These are phyloP conservation scores for Chironomus striatipennis DNA, from an alignment of 1,140 invertebrate species.

Conservation along the genomic window DNA sequence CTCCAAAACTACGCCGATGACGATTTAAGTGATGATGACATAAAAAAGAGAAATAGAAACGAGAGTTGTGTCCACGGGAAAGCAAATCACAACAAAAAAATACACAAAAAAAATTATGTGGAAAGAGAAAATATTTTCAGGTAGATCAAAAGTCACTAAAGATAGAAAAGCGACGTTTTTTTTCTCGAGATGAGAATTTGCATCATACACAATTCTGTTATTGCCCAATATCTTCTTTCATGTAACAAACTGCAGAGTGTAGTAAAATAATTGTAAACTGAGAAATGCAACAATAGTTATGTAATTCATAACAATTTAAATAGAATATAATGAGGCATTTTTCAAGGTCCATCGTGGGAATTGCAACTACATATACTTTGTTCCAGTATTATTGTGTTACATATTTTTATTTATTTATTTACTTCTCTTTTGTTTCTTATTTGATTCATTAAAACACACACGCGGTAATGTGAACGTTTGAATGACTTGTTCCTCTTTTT, in stretches of 20 bases:
- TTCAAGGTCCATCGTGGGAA: slow-evolving; percentile 6
- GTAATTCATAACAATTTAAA: not conserved
- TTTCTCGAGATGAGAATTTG: too few relatives aligned
- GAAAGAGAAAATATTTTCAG: not conserved
- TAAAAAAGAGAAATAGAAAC: too few relatives aligned
- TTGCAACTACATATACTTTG: not conserved
- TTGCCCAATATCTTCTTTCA: too few relatives aligned
- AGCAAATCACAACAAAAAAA: not conserved
- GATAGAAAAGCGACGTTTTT: too few relatives aligned
- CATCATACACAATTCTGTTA: too few relatives aligned
- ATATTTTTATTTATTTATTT: not conserved
- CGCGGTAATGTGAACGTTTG: too few relatives aligned
- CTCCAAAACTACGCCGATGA: slow-evolving; percentile 5
- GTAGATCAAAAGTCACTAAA: too few relatives aligned
- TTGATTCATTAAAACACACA: not conserved
- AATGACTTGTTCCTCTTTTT: not conserved
- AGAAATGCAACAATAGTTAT: too few relatives aligned
- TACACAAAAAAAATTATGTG: not conserved
- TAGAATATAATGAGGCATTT: not conserved
- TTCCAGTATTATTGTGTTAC: too few relatives aligned
- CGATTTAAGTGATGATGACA: not conserved
- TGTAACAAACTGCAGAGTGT: too few relatives aligned
- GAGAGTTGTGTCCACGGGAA: too few relatives aligned
- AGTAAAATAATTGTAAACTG: too few relatives aligned
- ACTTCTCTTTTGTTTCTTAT: not conserved